Evolutionary conservation across 2,113 vertebrate species (phyloP).

Genomic region (Paratilapia polleni): DNA sequence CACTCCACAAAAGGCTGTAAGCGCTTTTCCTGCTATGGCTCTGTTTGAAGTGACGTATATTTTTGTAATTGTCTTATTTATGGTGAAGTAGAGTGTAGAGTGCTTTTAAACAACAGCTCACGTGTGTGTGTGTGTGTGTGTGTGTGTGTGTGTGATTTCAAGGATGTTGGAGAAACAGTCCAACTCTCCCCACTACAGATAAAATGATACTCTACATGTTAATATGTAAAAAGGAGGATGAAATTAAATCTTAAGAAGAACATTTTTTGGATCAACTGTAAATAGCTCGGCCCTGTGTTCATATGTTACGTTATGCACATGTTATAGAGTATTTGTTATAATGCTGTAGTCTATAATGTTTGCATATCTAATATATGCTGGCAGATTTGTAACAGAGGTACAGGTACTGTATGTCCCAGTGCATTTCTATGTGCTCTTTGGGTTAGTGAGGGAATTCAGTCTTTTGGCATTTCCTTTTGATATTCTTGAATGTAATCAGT

Average conservation of each 20-base stretch:
- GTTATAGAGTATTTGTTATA: slow-evolving; percentile 58
- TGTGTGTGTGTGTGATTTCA: background rate
- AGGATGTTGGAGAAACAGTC: slow-evolving; percentile 39
- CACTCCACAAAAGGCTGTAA: slow-evolving; percentile 58
- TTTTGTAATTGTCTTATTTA: slow-evolving; percentile 81
- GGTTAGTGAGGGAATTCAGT: slow-evolving; percentile 42
- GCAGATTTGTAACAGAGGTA: slow-evolving; percentile 60
- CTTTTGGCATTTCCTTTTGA: slow-evolving; percentile 67
- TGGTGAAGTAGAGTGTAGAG: slow-evolving; percentile 75
- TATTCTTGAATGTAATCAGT: slow-evolving; percentile 74
- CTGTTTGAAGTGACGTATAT: slow-evolving; percentile 78
- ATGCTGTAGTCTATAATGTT: slow-evolving; percentile 66
- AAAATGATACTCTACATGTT: slow-evolving; percentile 59
- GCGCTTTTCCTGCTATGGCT: slow-evolving; percentile 60
- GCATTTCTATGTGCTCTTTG: slow-evolving; percentile 55
- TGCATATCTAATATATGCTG: slow-evolving; percentile 60
- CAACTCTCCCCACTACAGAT: slow-evolving; percentile 41
- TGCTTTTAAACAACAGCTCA: slow-evolving; percentile 49
- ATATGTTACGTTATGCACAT: slow-evolving; percentile 54
- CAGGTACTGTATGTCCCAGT: slow-evolving; percentile 56
- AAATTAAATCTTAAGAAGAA: slow-evolving; percentile 27
- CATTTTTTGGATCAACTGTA: slow-evolving; percentile 62
- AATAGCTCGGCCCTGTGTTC: slow-evolving; percentile 60
- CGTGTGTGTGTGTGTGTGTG: background rate
- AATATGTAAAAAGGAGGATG: slow-evolving; percentile 63